Evolutionary conservation across 2,113 vertebrate genomes (phyloP).

Genomic region (Piprites chloris): DNA sequence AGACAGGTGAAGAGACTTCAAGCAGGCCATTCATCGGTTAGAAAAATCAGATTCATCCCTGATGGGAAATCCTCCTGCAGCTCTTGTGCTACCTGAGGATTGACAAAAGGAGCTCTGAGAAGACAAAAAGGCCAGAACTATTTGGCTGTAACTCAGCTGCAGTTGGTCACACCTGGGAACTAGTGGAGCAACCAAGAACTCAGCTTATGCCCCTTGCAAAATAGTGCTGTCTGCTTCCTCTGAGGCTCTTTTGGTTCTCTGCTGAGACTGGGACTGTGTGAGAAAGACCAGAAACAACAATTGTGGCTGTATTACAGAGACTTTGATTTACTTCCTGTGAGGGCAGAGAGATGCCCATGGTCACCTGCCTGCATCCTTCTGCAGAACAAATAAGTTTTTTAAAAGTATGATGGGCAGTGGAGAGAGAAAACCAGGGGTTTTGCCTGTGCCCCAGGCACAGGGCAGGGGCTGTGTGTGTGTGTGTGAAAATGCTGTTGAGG

Average conservation of each 20-base stretch:
- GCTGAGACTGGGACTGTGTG: background rate
- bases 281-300: background rate
- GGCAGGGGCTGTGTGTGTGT: background rate
- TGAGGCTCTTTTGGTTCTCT: background rate
- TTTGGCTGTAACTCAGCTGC: background rate
- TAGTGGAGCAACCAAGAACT: background rate
- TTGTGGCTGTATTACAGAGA: background rate
- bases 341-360: background rate
- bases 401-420: background rate
- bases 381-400: background rate
- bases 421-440: background rate
- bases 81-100: background rate
- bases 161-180: background rate
- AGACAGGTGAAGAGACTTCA: background rate
- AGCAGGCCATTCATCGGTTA: background rate
- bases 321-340: background rate
- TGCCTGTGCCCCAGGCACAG: fast-evolving
- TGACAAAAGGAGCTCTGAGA: background rate
- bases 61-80: background rate
- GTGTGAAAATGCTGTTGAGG: background rate
- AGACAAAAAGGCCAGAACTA: background rate
- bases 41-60: background rate
- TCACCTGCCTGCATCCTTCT: background rate
- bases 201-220: background rate
- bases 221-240: background rate